Conservation (phyloP, 1,140 invertebrate species). For the Aphidius ervi region DNA sequence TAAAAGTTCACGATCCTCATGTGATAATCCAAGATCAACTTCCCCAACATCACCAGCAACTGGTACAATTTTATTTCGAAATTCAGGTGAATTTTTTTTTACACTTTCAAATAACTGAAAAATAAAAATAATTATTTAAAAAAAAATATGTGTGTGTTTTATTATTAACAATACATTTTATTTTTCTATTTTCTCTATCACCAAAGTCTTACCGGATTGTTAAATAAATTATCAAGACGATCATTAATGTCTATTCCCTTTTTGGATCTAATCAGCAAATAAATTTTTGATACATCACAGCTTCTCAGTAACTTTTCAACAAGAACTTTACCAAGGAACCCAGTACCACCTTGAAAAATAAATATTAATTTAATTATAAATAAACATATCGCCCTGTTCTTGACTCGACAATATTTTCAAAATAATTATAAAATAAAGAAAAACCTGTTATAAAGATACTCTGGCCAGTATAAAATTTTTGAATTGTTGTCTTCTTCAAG, state of each 20-base stretch:
- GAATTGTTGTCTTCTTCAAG: conserved; percentile 34
- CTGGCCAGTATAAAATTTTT: conserved; percentile 40
- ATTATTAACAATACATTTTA: neutral
- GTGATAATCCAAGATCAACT: conserved; percentile 60
- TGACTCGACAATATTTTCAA: neutral
- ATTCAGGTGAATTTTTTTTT: conserved; percentile 60
- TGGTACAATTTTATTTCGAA: conserved; percentile 61
- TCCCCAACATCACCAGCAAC: conserved; percentile 63
- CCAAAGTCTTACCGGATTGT: conserved; percentile 55
- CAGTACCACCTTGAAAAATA: conserved; percentile 66
- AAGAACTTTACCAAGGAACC: conserved; percentile 84
- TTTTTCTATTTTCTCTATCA: neutral
- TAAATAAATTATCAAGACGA: conserved; percentile 62
- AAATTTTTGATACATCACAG: conserved; percentile 71
- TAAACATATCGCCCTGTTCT: neutral
- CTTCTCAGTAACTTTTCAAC: conserved; percentile 81
- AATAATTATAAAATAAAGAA: conserved; percentile 7
- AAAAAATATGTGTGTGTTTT: neutral
- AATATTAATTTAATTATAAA: neutral
- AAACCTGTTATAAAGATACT: conserved; percentile 44
- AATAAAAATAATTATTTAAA: conserved; percentile 2
- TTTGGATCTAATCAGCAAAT: conserved; percentile 76
- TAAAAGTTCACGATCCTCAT: conserved; percentile 57
- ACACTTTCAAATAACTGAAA: conserved; percentile 57
- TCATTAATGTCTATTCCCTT: conserved; percentile 66